A percentile compares a stretch with the other conserved stretches of the same genome.
phyloP scores from a whole-genome alignment of 1,140 invertebrate species.

The Mactra quadrangularis region DNA sequence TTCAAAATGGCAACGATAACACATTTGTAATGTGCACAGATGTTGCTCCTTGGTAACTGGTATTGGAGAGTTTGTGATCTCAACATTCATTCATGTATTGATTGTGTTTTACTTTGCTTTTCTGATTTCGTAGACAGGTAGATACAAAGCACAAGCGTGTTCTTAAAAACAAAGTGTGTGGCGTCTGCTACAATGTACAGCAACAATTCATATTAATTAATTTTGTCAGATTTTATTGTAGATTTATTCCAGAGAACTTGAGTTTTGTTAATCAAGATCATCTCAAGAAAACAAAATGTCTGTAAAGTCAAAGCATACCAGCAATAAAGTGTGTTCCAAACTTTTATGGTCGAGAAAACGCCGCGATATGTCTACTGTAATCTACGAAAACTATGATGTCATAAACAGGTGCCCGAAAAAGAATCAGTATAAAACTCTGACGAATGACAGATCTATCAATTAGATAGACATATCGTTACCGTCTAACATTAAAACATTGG shows the following conservation, averaged over 20 bases:
- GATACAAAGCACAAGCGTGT: too few species aligned
- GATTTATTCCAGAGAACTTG: conserved; percentile 16
- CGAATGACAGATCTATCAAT: too few species aligned
- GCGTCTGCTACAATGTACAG: not conserved
- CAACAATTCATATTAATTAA: conserved; percentile 21
- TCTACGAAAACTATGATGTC: not conserved
- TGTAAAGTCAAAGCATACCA: conserved; percentile 6
- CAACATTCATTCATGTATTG: too few species aligned
- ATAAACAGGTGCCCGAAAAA: not conserved
- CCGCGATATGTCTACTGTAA: conserved; percentile 6
- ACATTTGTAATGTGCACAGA: too few species aligned
- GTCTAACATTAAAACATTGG: too few species aligned
- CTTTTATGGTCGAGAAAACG: conserved; percentile 12
- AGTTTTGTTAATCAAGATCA: conserved; percentile 13
- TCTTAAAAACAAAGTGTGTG: conserved; percentile 12
- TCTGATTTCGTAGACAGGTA: too few species aligned
- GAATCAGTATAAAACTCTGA: too few species aligned
- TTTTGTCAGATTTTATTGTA: conserved; percentile 19
- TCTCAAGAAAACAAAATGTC: not conserved
- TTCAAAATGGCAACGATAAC: too few species aligned
- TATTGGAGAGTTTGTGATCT: too few species aligned
- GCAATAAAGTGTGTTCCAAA: conserved; percentile 10
- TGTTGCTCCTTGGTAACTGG: too few species aligned
- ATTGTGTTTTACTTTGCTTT: too few species aligned
- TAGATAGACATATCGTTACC: too few species aligned